Percentiles rank a stretch among this genome's conserved stretches.
These are phyloP conservation scores for Erebia ligea DNA, from an alignment of 2,888 invertebrate genomes.

Conservation along the genomic window DNA sequence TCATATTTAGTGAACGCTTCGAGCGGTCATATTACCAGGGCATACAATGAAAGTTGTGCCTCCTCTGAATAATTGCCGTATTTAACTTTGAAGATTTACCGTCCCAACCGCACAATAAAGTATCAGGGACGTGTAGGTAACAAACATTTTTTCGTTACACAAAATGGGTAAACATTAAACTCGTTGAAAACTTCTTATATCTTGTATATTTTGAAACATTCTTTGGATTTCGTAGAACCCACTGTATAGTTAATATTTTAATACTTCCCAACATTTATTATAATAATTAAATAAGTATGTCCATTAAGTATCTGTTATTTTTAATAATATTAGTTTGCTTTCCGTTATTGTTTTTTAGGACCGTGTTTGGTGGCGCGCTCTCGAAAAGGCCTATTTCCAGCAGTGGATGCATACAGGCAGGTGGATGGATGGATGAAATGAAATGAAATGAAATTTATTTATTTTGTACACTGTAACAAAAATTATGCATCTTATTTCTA, in stretches of 20 bases:
- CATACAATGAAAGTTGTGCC: conserved; percentile 71
- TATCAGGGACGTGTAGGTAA: conserved; percentile 59
- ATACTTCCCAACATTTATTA: conserved; percentile 16
- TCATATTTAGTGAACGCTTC: conserved; percentile 70
- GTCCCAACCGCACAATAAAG: conserved; percentile 62
- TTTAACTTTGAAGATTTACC: conserved; percentile 70
- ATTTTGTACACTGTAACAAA: too few relatives aligned
- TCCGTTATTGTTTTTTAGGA: too few relatives aligned
- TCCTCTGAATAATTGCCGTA: conserved; percentile 76
- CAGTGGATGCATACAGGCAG: too few relatives aligned
- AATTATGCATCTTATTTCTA: too few relatives aligned
- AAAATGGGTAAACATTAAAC: conserved; percentile 46
- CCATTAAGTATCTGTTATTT: too few relatives aligned
- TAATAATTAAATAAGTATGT: too few relatives aligned
- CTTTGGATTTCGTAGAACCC: neutral
- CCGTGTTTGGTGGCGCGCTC: too few relatives aligned
- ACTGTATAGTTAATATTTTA: too few relatives aligned
- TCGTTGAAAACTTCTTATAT: conserved; percentile 15
- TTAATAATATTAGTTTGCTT: too few relatives aligned
- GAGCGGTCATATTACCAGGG: conserved; percentile 46
- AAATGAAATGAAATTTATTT: too few relatives aligned
- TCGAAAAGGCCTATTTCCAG: too few relatives aligned
- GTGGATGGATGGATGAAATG: too few relatives aligned
- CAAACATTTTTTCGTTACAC: conserved; percentile 25
- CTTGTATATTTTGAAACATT: conserved; percentile 5